Evolutionary conservation across 2,113 vertebrate genomes (phyloP).

Genomic region (Bostrychus sinensis): DNA sequence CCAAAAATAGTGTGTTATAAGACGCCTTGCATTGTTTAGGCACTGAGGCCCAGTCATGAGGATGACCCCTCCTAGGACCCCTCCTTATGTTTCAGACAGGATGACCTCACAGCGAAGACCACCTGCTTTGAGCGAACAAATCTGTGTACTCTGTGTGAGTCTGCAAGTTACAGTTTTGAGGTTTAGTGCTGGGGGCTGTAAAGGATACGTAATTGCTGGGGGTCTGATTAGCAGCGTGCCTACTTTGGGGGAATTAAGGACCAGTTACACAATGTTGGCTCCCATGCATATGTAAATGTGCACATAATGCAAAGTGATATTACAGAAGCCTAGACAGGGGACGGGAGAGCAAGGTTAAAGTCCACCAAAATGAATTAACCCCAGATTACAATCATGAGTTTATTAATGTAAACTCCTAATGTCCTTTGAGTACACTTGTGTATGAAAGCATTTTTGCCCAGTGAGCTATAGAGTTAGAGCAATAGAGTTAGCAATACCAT

Average conservation of each 20-base stretch:
- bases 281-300: conserved; percentile 31
- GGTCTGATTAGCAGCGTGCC: conserved; percentile 61
- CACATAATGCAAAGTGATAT: conserved; percentile 26
- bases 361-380: conserved; percentile 68
- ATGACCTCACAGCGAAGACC: conserved; percentile 69
- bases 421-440: conserved; percentile 63
- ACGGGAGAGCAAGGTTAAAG: conserved; percentile 36
- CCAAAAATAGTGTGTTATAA: conserved; percentile 40
- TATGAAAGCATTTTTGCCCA: conserved; percentile 57
- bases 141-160: conserved; percentile 54
- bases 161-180: conserved; percentile 55
- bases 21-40: conserved; percentile 32
- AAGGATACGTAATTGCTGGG: conserved; percentile 48
- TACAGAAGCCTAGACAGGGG: conserved; percentile 8
- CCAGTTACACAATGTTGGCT: conserved; percentile 41
- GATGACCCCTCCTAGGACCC: conserved; percentile 35
- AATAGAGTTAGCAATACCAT: too few relatives aligned
- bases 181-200: conserved; percentile 37
- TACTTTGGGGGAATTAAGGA: conserved; percentile 58
- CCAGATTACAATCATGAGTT: conserved; percentile 73
- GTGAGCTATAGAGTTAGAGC: conserved; percentile 8
- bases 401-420: conserved; percentile 71
- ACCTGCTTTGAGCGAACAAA: conserved; percentile 66
- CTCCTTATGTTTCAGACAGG: conserved; percentile 54
- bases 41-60: conserved; percentile 20